Conservation (phyloP, 2,113 vertebrate species). For the Periophthalmus modestus region DNA sequence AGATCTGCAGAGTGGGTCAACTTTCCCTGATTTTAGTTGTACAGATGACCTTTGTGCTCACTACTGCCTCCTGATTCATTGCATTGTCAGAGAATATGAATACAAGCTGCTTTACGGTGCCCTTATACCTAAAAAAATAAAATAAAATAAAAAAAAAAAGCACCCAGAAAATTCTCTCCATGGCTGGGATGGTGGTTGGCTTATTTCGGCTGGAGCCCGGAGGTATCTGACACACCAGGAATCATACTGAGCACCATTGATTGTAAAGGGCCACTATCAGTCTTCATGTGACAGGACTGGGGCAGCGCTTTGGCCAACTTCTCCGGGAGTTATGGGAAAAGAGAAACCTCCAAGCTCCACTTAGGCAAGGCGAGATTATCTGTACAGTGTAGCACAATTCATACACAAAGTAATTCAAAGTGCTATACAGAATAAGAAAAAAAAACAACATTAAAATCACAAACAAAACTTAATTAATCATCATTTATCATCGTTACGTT, state of each 20-base stretch:
- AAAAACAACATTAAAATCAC: too few species aligned
- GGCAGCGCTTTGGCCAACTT: constrained; percentile 40
- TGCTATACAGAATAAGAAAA: too few species aligned
- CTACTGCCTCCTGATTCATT: constrained; percentile 15
- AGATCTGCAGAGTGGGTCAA: background rate
- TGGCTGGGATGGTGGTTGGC: constrained; percentile 18
- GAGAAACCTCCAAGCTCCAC: constrained; percentile 23
- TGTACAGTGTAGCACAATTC: too few species aligned
- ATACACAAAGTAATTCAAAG: too few species aligned
- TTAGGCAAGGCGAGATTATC: background rate
- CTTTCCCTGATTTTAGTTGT: background rate
- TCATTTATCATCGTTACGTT: too few species aligned
- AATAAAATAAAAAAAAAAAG: too few species aligned
- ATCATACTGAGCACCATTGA: constrained; percentile 61
- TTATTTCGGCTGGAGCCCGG: constrained; percentile 42
- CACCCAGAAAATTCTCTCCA: constrained; percentile 5
- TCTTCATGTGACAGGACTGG: constrained; percentile 68
- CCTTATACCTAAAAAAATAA: constrained; percentile 19
- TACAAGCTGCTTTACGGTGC: constrained; percentile 12
- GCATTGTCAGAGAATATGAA: background rate
- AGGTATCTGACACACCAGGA: constrained; percentile 48
- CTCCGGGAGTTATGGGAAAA: constrained; percentile 27
- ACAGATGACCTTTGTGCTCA: background rate
- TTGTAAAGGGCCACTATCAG: constrained; percentile 57
- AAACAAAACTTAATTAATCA: too few species aligned